Conservation (phyloP, 2,797 vertebrate species). For the Lutjanus campechanus region DNA sequence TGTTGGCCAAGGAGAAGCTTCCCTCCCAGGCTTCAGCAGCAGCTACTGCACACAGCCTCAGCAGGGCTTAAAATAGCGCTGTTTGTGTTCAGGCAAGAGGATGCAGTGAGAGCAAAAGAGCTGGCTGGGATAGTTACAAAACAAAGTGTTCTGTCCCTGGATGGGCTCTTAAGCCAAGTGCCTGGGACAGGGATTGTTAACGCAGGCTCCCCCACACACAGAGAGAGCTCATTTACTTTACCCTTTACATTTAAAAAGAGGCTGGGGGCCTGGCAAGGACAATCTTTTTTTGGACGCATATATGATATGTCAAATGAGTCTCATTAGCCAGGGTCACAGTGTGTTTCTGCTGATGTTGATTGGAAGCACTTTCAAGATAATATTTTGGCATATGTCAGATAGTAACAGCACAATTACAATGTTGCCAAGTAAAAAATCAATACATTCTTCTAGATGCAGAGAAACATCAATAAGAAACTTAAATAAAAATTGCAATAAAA, state of each 20-base stretch:
- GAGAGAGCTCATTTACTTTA: conserved; percentile 21
- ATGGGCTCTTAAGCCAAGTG: conserved; percentile 65
- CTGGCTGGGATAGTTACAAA: conserved; percentile 75
- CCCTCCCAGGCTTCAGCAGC: conserved; percentile 65
- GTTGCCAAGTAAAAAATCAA: too few relatives aligned
- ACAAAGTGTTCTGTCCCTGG: conserved; percentile 69
- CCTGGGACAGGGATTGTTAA: conserved; percentile 51
- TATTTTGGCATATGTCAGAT: too few relatives aligned
- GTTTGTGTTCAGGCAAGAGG: conserved; percentile 71
- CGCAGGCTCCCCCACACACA: conserved; percentile 6
- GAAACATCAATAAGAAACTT: too few relatives aligned
- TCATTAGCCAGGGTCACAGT: background rate
- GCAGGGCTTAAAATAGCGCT: conserved; percentile 80
- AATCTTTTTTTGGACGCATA: conserved; percentile 18
- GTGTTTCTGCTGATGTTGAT: conserved; percentile 2
- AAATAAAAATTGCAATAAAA: too few relatives aligned
- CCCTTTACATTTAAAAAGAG: conserved; percentile 11
- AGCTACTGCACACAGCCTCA: conserved; percentile 61
- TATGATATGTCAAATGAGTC: background rate
- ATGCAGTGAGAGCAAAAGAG: conserved; percentile 63
- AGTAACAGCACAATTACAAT: too few relatives aligned
- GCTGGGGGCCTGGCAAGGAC: background rate
- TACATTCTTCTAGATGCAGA: too few relatives aligned
- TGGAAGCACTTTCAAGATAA: background rate
- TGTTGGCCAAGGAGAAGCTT: conserved; percentile 71